A percentile compares a stretch with the other conserved stretches of the same genome.
phyloP scores from a whole-genome alignment of 2,113 vertebrate species.

The Equus przewalskii region DNA sequence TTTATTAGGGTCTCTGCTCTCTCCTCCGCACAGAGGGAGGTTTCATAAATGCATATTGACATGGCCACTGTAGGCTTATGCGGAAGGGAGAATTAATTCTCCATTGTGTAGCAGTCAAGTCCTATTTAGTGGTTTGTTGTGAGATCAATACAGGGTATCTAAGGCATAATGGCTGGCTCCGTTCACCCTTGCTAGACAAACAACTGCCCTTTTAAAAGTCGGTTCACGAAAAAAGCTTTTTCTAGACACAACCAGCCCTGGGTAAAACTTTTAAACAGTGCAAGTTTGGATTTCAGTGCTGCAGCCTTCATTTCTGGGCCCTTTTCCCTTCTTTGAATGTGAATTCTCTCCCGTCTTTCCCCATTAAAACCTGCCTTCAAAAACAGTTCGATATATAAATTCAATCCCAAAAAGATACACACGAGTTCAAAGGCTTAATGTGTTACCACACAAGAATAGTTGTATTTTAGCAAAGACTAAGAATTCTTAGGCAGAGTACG shows the following conservation, averaged over 20 bases:
- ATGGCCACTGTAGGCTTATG: not conserved
- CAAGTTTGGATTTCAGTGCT: not conserved
- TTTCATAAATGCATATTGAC: slow-evolving; percentile 64
- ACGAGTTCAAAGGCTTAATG: not conserved
- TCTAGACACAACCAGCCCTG: slow-evolving; percentile 34
- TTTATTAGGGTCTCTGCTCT: not conserved
- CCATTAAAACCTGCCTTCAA: slow-evolving; percentile 34
- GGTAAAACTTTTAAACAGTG: slow-evolving; percentile 61
- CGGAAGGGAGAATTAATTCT: slow-evolving; percentile 74
- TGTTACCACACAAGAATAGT: not conserved
- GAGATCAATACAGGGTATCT: slow-evolving; percentile 74
- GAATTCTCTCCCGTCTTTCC: not conserved
- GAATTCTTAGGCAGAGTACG: not conserved
- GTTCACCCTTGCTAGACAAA: slow-evolving; percentile 68
- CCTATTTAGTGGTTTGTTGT: slow-evolving; percentile 65
- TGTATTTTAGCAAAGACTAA: slow-evolving; percentile 48
- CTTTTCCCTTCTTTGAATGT: not conserved
- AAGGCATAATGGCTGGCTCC: slow-evolving; percentile 65
- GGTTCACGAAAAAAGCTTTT: slow-evolving; percentile 40
- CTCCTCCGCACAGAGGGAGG: not conserved
- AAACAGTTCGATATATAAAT: slow-evolving; percentile 31
- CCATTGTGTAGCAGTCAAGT: slow-evolving; percentile 68
- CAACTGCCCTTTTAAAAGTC: slow-evolving; percentile 73
- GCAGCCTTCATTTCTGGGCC: not conserved
- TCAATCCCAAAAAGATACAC: slow-evolving; percentile 40